Evolutionary conservation across 2,888 invertebrate species (phyloP), one percentile per base, ranked within the genome.

Genomic region (Eumacrocentrus americanus): DNA sequence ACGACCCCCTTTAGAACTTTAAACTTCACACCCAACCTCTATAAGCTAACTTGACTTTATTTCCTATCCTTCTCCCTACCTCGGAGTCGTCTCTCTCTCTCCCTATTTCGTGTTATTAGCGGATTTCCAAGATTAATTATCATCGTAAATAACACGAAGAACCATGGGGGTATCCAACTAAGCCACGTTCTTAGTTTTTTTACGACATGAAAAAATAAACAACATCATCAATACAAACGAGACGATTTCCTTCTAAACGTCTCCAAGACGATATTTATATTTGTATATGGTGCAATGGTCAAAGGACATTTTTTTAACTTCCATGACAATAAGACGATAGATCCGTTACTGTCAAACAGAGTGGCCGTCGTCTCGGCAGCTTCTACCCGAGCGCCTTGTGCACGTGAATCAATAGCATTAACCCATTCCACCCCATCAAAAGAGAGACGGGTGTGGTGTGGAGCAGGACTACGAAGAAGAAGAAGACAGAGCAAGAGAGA

Each of bases 361-460:
- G 77, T 76, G 74, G 77, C 74, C 71, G 54, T 44, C 57, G 29
- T 29, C 47, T 37, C 35, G 61, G 61, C 61, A 61, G 63, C 56
- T 67, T 65, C 65, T 62, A 61, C 65, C 64, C 65, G 65, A 64
- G 66, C 63, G 68, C 62, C 75, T 75, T 71, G 77, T 74, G 75
- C 75, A 76, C 76, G 80, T 79, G 80, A 80, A 80, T 80, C 80
- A 80, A 80, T 80, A 80, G 80, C 80, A 80, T 80, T 80, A 80
- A 79, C 78, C 78, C 80, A 78, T 80, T 80, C 79, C 77, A 77
- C 69, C 72, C 73, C 76, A 79, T 80, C 75, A 76, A 76, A 77
- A 72, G 75, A 69, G 72, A 74, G 71, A 66, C 57, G 52, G 57
- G 23, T 51, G 61, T 46, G 60, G 64, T 61, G 66, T 63, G 59